phyloP scores from a whole-genome alignment of 1,140 invertebrate species.

The Platorchestia sp. region DNA sequence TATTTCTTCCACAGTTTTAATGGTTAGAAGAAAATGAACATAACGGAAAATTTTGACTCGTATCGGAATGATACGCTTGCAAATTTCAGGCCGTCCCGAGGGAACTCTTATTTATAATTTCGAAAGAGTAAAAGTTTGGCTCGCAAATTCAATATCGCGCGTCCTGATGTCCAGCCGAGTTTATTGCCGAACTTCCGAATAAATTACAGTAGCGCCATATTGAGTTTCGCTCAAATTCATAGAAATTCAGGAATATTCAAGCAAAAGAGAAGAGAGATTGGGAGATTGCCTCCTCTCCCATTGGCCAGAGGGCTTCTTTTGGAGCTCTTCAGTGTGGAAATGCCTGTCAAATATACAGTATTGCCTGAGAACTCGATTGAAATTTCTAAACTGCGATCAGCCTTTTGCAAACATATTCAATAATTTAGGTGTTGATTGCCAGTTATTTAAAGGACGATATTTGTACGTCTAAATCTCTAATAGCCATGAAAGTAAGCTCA shows the following conservation, averaged over 20 bases:
- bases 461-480: too few relatives aligned
- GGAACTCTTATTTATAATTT: not conserved
- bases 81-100: not conserved
- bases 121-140: not conserved
- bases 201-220: constrained; percentile 30
- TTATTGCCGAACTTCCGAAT: constrained; percentile 42
- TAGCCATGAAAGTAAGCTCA: too few relatives aligned
- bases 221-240: constrained; percentile 7
- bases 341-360: not conserved
- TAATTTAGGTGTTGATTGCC: not conserved
- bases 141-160: constrained; percentile 24
- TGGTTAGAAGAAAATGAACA: not conserved
- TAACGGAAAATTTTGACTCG: not conserved
- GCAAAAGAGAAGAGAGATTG: not conserved
- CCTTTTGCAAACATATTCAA: not conserved
- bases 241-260: not conserved
- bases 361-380: not conserved
- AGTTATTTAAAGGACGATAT: too few relatives aligned
- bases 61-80: not conserved
- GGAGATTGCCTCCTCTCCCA: not conserved
- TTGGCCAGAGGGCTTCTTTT: not conserved
- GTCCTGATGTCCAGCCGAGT: not conserved
- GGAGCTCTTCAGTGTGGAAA: not conserved
- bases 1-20: not conserved
- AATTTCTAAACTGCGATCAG: not conserved